Base-by-base conservation (phyloP, 2,797 vertebrate genomes). In the Miichthys miiuy region DNA sequence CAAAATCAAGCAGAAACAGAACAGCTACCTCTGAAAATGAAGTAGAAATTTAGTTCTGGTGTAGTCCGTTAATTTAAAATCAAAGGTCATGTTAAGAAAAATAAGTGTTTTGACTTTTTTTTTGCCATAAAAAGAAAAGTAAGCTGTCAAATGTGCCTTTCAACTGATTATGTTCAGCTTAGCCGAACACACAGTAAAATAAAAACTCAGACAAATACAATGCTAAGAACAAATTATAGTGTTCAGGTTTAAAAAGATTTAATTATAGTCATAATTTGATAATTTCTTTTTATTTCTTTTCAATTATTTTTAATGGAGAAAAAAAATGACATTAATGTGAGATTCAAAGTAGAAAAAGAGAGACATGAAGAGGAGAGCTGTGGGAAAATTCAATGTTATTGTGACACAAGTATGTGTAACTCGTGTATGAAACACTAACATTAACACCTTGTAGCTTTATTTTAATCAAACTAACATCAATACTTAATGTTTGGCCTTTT, bases 1-100 rank as follows among this genome's bases (percentile, higher is more conserved):
- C 23, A 44, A 50, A 71, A 34, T 20, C 30, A 51, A 38, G 27
- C 17, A 58, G 46, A 67, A 75, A 30, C 13, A 23, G 14, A 73
- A 52, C 8, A 21, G 23, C 21, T 58, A 2, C 4, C 10, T 27
- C 10, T 57, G 17, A 5, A 57, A 74, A 41, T n/a, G 72, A 48
- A n/a, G 16, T 34, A 17, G 27, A n/a, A 51, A 51, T 42, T 13
- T 6, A 41, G 17, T 41, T 17, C 21, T 48, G 21, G n/a, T 69
- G 21, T 41, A 9, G 11, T 57, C 18, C 38, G 11, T 48, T 46
- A 13, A 55, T 23, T 51, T 42, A 10, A 63, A 48, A 51, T 41
- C 6, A 42, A 23, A 62, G 16, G 25, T 38, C 0, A 0, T 41
- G 6, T 27, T 6, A 46, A 48, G n/a, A 77, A 77, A 54, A 62